phyloP scores from a whole-genome alignment of 2,797 vertebrate species.

The Leuciscus waleckii region DNA sequence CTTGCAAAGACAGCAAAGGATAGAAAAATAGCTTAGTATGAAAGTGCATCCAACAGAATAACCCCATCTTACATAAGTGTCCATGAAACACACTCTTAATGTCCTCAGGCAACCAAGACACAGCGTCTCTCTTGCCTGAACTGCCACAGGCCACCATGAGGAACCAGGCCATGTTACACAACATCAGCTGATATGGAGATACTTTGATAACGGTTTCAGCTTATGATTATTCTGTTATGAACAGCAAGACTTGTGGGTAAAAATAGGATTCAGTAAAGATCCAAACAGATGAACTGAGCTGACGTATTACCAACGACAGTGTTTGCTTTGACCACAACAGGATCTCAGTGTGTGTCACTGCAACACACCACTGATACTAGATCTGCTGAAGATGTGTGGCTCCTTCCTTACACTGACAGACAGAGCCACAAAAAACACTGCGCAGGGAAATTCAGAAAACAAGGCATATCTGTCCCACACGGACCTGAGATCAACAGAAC shows the following conservation, averaged over 20 bases:
- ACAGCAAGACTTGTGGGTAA: background rate
- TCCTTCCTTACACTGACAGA: constrained; percentile 28
- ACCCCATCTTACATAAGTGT: constrained; percentile 9
- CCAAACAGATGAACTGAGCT: background rate
- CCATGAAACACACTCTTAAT: background rate
- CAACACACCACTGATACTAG: constrained; percentile 29
- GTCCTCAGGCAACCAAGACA: background rate
- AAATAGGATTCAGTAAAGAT: background rate
- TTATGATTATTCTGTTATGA: background rate
- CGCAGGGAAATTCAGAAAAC: constrained; percentile 43
- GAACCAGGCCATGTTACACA: background rate
- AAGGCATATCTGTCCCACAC: background rate
- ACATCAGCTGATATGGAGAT: constrained; percentile 21
- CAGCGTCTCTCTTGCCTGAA: background rate
- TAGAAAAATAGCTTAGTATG: background rate
- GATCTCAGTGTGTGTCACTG: constrained; percentile 2
- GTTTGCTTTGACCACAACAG: constrained; percentile 14
- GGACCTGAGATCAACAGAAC: background rate
- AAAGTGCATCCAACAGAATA: background rate
- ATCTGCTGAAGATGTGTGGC: background rate
- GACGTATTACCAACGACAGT: constrained; percentile 25
- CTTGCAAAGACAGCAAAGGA: background rate
- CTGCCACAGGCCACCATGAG: background rate
- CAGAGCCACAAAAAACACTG: constrained; percentile 34
- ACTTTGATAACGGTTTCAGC: background rate